Percentiles rank a stretch among this genome's conserved stretches.
Conservation (phyloP, 2,888 invertebrate species). For the Micoletzkya japonica region DNA sequence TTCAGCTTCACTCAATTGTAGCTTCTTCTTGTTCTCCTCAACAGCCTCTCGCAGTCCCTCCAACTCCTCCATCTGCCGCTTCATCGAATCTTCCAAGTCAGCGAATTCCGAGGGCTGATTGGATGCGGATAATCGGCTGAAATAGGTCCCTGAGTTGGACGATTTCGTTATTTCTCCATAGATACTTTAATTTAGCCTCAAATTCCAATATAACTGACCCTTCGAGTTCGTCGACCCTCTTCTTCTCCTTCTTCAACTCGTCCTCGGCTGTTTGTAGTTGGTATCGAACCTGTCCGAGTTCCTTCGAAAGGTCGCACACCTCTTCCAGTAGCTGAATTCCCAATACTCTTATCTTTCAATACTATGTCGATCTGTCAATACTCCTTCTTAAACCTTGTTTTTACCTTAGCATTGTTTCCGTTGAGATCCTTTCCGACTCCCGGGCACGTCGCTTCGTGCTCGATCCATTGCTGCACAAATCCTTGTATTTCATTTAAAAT, state of each 20-base stretch:
- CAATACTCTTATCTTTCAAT: not conserved
- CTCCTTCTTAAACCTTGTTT: not conserved
- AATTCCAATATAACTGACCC: not conserved
- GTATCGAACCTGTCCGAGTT: slow-evolving; percentile 39
- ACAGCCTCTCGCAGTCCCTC: slow-evolving; percentile 7
- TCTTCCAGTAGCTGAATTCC: slow-evolving; percentile 41
- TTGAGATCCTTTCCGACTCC: slow-evolving; percentile 9
- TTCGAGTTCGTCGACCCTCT: not conserved
- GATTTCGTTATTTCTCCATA: not conserved
- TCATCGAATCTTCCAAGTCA: slow-evolving; percentile 3
- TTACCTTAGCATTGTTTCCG: slow-evolving; percentile 22
- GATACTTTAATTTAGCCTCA: not conserved
- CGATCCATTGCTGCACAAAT: slow-evolving; percentile 24
- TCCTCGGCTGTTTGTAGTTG: slow-evolving; percentile 41
- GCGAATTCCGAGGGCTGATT: no score
- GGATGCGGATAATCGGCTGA: no score
- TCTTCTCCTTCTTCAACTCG: slow-evolving; percentile 36
- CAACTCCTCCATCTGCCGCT: slow-evolving; percentile 13
- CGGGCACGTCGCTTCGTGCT: slow-evolving; percentile 22
- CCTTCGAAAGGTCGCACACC: slow-evolving; percentile 40
- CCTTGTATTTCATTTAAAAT: not conserved
- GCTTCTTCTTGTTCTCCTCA: slow-evolving; percentile 19
- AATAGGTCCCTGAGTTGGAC: no score
- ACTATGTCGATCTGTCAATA: not conserved
- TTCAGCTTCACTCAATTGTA: slow-evolving; percentile 5